Percentiles rank a stretch among this genome's conserved stretches.
Evolutionary conservation across 2,888 invertebrate genomes (phyloP).

Genomic region (Sphecodes monilicornis): DNA sequence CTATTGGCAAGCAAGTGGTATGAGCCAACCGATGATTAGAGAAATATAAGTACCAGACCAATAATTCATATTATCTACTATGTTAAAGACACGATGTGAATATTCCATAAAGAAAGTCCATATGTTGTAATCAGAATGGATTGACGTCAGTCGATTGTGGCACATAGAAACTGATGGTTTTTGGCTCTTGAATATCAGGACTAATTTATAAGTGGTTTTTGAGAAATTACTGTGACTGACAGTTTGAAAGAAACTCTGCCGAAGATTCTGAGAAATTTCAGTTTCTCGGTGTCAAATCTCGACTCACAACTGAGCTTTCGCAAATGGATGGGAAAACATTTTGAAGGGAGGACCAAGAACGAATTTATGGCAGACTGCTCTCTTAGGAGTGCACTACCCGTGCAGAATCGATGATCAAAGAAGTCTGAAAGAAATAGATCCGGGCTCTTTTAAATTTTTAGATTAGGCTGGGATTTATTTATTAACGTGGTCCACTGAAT

Average conservation of each 20-base stretch:
- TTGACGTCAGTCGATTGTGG: not conserved
- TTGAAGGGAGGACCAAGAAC: not conserved
- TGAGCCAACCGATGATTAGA: not conserved
- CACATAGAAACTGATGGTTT: not conserved
- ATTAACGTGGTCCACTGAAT: not conserved
- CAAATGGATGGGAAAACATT: not conserved
- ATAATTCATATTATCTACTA: too few species aligned
- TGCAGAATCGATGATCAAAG: not conserved
- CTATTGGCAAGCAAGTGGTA: not conserved
- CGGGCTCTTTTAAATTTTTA: not conserved
- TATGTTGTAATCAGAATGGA: too few species aligned
- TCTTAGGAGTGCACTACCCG: not conserved
- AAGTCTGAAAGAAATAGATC: not conserved
- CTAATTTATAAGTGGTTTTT: conserved; percentile 66
- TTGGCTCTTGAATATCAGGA: conserved; percentile 28
- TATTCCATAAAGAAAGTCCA: too few species aligned
- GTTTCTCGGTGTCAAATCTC: conserved; percentile 11
- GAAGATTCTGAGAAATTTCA: too few species aligned
- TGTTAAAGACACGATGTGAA: too few species aligned
- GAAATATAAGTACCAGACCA: too few species aligned
- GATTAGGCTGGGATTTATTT: not conserved
- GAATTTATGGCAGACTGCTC: not conserved
- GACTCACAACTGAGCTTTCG: not conserved
- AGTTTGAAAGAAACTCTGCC: too few species aligned
- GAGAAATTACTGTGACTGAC: too few species aligned